Percentiles rank a stretch among this genome's conserved stretches.
Conservation (phyloP, 2,113 vertebrate species). For the Sarotherodon lohbergeri region DNA sequence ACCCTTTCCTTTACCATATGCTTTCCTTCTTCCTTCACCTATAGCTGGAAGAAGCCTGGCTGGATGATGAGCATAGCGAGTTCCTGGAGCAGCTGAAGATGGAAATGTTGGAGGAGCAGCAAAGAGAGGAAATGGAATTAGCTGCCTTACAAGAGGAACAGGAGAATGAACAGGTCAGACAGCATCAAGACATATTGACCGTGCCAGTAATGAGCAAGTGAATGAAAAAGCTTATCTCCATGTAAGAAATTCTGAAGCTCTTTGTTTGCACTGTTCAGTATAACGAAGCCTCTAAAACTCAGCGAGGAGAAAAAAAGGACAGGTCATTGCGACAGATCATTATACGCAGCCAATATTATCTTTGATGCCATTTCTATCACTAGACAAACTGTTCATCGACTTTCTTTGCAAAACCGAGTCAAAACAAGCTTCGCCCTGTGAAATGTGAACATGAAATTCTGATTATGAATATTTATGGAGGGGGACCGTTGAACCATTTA, state of each 20-base stretch:
- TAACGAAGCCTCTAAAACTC: not conserved
- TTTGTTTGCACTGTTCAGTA: not conserved
- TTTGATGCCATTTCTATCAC: not conserved
- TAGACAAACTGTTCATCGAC: not conserved
- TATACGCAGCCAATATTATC: slow-evolving; percentile 8
- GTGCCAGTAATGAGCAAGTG: not conserved
- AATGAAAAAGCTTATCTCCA: not conserved
- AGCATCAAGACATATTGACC: not conserved
- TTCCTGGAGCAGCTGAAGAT: slow-evolving; percentile 96
- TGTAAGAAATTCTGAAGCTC: not conserved
- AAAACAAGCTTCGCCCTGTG: slow-evolving; percentile 39
- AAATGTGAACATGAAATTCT: slow-evolving; percentile 21
- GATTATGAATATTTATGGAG: slow-evolving; percentile 50
- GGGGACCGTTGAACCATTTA: slow-evolving; percentile 23
- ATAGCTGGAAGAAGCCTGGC: slow-evolving; percentile 93
- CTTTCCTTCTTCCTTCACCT: not conserved
- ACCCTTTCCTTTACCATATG: not conserved
- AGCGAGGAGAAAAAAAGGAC: not conserved
- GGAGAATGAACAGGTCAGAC: slow-evolving; percentile 72
- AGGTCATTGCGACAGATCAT: not conserved
- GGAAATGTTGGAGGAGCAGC: slow-evolving; percentile 92
- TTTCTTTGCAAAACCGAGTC: not conserved
- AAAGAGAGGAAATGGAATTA: slow-evolving; percentile 81
- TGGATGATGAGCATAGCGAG: slow-evolving; percentile 96
- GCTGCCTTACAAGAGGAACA: slow-evolving; percentile 79